Base-by-base conservation (phyloP, 2,113 vertebrate species). In the Urocolius indicus region DNA sequence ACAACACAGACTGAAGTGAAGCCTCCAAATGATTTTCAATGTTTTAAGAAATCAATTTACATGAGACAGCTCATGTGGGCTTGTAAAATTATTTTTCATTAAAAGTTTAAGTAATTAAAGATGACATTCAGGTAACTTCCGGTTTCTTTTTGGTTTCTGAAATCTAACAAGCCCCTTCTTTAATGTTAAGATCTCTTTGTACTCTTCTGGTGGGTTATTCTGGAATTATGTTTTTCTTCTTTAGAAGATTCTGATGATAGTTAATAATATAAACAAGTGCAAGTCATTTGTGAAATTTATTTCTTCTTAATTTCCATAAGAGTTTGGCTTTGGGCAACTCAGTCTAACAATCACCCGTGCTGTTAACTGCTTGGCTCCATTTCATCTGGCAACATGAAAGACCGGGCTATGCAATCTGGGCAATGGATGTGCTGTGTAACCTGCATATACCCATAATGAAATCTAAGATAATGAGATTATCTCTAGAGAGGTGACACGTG, bases 41-140 rank as follows among this genome's bases (percentile, higher is more conserved):
- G 71, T 49, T 96, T 95, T 94, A 65, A 81, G 81, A 93, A 94
- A 89, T 93, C 88, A 65, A 74, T 96, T 79, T 89, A 49, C 0
- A 0, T 48, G 72, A 89, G 80, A 82, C 27, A 72, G 61, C 20
- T 38, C 69, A 61, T 46, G 41, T 92, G 89, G 83, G 69, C 69
- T 89, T 96, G 89, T 46, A 6, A 79, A 90, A 93, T 84, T 75
- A 87, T 92, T 92, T 94, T 96, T 87, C 79, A 68, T 93, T 96
- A 89, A 82, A 84, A 68, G 84, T 58, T 45, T 86, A 93, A 95
- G 93, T 93, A 78, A 90, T 87, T 93, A 61, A 93, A 84, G 71
- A 58, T 45, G 61, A 46, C 24, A 76, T 65, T 90, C 61, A 90
- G 34, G 46, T 61, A 90, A 66, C 32, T 62, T 48, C 17, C 21